Evolutionary conservation across 1,140 invertebrate species (phyloP).

Genomic region (Solen grandis): DNA sequence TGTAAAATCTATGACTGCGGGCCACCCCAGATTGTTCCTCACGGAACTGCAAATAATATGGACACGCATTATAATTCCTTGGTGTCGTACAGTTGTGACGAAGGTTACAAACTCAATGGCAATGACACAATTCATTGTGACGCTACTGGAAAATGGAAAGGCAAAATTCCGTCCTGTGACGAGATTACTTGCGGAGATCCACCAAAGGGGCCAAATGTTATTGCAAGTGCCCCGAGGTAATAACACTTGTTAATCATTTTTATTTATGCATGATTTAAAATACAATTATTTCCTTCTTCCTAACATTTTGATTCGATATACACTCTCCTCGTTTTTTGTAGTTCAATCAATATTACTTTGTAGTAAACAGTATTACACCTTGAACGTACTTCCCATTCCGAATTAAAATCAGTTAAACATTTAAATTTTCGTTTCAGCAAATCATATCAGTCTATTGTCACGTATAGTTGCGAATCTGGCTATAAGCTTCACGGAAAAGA

Average conservation of each 20-base stretch:
- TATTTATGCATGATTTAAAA: too few species aligned
- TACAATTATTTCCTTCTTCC: too few species aligned
- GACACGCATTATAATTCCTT: constrained; percentile 86
- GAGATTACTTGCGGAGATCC: constrained; percentile 62
- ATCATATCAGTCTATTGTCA: constrained; percentile 86
- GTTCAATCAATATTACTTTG: too few species aligned
- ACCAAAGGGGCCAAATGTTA: constrained; percentile 35
- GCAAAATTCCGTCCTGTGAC: constrained; percentile 58
- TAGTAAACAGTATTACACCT: too few species aligned
- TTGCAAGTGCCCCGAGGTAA: too few species aligned
- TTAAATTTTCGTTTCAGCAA: constrained; percentile 86
- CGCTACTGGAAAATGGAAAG: constrained; percentile 65
- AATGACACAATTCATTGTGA: constrained; percentile 55
- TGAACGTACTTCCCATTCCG: too few species aligned
- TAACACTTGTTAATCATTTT: too few species aligned
- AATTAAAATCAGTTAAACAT: too few species aligned
- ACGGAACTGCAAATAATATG: constrained; percentile 86
- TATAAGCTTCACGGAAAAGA: constrained; percentile 89
- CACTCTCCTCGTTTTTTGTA: too few species aligned
- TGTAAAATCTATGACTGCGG: constrained; percentile 91
- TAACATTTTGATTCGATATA: too few species aligned
- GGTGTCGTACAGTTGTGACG: constrained; percentile 66
- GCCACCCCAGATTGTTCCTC: constrained; percentile 88
- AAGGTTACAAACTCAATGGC: constrained; percentile 63
- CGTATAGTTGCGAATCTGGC: constrained; percentile 91